Base-by-base conservation (phyloP, 2,113 vertebrate genomes). In the Chaenogobius annularis region DNA sequence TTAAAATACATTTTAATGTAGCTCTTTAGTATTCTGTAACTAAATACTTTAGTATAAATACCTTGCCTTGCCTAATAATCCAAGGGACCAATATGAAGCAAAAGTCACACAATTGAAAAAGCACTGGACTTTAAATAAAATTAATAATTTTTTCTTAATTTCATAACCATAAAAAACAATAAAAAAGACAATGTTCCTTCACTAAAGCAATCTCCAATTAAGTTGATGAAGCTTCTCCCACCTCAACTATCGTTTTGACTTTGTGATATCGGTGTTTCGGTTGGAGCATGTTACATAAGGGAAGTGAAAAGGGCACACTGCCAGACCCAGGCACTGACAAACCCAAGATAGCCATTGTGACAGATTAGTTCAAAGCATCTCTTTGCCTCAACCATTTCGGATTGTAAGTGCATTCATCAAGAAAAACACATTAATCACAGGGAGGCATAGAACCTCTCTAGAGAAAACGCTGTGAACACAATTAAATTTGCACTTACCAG, bases 341-440 rank as follows among this genome's bases (percentile, higher is more conserved):
- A 72, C 62, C 74, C 52, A 79, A 66, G 87, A 85, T 78, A 87
- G 73, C 43, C 10, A 70, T 17, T 31, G 13, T 64, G 66, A 52
- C 70, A 82, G 62, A 72, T 47, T 70, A 70, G 72, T 62, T 68
- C 66, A 83, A 75, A 81, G 80, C 26, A 66, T 37, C 63, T 67
- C 64, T 69, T 35, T 69, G 19, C 46, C 40, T 63, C 20, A 8
- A 19, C 65, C 69, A 47, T 74, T 76, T 47, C 67, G 47, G 14
- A 71, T 31, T 68, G 58, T 70, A 61, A 74, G 37, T 54, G 82
- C 79, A 47, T 55, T 44, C 81, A 83, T 85, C 83, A 85, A 58
- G 63, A 59, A 83, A 89, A 86, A 67, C 44, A 73, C 77, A 90
- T 88, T 88, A 69, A 58, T 44, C 58, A 4, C 47, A 54, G 55